phyloP scores from a whole-genome alignment of 2,888 invertebrate species.

The Sinohyriopsis cumingii region DNA sequence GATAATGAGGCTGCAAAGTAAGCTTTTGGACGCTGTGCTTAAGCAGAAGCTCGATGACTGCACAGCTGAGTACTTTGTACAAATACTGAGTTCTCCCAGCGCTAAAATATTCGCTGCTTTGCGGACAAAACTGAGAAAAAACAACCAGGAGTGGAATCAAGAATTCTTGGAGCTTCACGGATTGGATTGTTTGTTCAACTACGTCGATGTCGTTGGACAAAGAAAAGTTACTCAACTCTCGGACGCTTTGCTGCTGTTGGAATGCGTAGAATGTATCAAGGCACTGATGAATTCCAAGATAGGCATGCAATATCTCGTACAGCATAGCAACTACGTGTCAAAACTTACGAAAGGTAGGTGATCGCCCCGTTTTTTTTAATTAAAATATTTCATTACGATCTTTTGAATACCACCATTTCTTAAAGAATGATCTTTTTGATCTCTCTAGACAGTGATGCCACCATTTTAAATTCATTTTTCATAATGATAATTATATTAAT shows the following conservation, averaged over 20 bases:
- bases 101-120: slow-evolving; percentile 55
- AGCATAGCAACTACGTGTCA: slow-evolving; percentile 91
- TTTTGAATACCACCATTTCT: no score
- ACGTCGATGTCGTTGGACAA: slow-evolving; percentile 61
- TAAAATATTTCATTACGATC: no score
- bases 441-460: no score
- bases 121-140: slow-evolving; percentile 60
- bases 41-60: slow-evolving; percentile 56
- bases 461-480: no score
- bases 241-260: slow-evolving; percentile 66
- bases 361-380: no score
- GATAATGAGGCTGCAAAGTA: slow-evolving; percentile 28
- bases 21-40: slow-evolving; percentile 43
- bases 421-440: no score
- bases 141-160: slow-evolving; percentile 61
- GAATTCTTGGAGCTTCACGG: slow-evolving; percentile 66
- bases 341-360: slow-evolving; percentile 85
- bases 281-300: slow-evolving; percentile 88
- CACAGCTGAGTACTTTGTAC: slow-evolving; percentile 55
- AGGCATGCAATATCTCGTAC: slow-evolving; percentile 94
- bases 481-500: no score
- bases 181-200: slow-evolving; percentile 57
- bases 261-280: slow-evolving; percentile 68
- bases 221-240: slow-evolving; percentile 61
- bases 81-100: slow-evolving; percentile 51